A percentile compares a stretch with the other conserved stretches of the same genome.
phyloP scores from a whole-genome alignment of 1,140 invertebrate species.

The Cherax destructor region DNA sequence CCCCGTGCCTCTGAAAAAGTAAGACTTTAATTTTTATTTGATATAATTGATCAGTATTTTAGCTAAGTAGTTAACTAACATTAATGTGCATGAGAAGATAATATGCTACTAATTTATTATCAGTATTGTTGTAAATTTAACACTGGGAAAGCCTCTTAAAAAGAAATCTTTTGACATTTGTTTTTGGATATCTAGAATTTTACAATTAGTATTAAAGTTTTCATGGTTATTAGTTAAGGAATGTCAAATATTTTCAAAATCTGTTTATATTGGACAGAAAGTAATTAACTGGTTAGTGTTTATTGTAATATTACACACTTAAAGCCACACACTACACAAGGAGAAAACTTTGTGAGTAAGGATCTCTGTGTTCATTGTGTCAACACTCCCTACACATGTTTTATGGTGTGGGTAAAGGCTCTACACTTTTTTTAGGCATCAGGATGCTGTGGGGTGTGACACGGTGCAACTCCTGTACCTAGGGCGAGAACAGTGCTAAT shows the following conservation, averaged over 20 bases:
- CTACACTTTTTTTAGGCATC: constrained; percentile 59
- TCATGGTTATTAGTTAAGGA: not conserved
- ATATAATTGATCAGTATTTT: constrained; percentile 7
- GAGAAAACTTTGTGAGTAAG: not conserved
- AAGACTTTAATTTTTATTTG: constrained; percentile 72
- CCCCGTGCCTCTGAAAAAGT: constrained; percentile 99
- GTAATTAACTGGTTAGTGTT: not conserved
- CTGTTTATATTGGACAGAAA: constrained; percentile 1
- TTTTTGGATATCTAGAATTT: not conserved
- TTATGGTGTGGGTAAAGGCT: not conserved
- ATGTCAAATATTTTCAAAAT: no score
- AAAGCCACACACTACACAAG: not conserved
- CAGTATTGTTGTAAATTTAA: constrained; percentile 32
- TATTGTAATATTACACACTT: not conserved
- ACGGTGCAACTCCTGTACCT: constrained; percentile 61
- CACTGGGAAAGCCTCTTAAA: constrained; percentile 50
- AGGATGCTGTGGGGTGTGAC: constrained; percentile 52
- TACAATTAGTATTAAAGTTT: not conserved
- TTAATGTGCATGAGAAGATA: constrained; percentile 36
- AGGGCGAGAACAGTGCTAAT: constrained; percentile 54
- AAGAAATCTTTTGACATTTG: not conserved
- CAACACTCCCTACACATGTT: not conserved
- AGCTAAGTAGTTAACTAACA: constrained; percentile 53
- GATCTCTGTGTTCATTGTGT: not conserved
- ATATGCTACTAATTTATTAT: constrained; percentile 33